phyloP scores from a whole-genome alignment of 2,797 vertebrate species.

The Lepus townsendii region DNA sequence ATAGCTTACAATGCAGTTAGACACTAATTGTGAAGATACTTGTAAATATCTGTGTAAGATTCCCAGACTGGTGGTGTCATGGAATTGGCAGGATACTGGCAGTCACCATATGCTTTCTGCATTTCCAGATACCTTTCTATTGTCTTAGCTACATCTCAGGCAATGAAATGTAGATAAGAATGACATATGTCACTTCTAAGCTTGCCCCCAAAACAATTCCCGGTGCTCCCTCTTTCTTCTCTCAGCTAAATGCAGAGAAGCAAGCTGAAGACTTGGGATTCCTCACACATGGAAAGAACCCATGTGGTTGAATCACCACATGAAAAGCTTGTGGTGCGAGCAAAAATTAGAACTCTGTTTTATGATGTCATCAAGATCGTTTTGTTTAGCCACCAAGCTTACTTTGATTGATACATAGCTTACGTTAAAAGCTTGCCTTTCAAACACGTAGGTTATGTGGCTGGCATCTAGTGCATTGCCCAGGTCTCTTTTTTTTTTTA shows the following conservation, averaged over 20 bases:
- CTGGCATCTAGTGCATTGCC: not conserved
- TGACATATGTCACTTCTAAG: not conserved
- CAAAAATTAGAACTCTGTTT: conserved; percentile 8
- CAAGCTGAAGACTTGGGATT: not conserved
- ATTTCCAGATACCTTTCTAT: not conserved
- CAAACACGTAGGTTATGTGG: not conserved
- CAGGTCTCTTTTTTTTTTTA: not conserved
- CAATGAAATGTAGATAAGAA: not conserved
- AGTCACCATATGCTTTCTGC: not conserved
- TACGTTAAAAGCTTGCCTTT: not conserved
- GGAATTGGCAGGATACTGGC: not conserved
- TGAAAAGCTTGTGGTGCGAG: not conserved
- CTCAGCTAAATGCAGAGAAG: not conserved
- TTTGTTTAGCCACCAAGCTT: not conserved
- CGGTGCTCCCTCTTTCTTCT: not conserved
- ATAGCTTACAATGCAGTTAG: not conserved
- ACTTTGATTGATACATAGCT: not conserved
- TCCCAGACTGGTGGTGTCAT: not conserved
- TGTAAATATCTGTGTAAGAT: not conserved
- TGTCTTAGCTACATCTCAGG: not conserved
- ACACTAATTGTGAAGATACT: not conserved
- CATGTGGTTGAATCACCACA: not conserved
- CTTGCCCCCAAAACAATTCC: not conserved
- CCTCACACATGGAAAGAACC: not conserved
- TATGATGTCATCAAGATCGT: not conserved